These are phyloP conservation scores for Betta splendens DNA, from an alignment of 2,797 vertebrate genomes.

Conservation along the genomic window DNA sequence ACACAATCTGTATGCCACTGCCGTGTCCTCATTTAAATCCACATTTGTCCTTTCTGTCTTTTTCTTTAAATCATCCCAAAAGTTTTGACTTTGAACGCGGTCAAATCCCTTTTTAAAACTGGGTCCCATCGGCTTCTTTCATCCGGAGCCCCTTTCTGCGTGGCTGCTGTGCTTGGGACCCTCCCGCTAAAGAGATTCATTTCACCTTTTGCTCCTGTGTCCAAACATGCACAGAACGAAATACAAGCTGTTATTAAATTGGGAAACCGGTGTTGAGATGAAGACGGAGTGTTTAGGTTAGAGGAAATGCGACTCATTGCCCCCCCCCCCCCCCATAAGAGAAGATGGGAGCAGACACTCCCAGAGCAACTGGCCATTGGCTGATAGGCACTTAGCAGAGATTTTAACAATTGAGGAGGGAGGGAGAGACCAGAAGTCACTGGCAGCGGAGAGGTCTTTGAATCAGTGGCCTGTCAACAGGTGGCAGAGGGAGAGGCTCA, in stretches of 20 bases:
- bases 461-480: constrained; percentile 74
- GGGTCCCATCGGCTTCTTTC: constrained; percentile 4
- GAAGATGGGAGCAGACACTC: constrained; percentile 73
- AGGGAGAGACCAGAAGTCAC: constrained; percentile 57
- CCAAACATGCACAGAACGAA: constrained; percentile 10
- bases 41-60: background rate
- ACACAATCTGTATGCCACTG: background rate
- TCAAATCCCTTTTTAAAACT: constrained; percentile 20
- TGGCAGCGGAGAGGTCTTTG: constrained; percentile 48
- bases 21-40: background rate
- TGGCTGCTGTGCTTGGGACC: constrained; percentile 32
- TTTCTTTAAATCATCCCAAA: background rate
- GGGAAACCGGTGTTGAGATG: background rate
- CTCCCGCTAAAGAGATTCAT: constrained; percentile 63
- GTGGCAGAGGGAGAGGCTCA: constrained; percentile 67
- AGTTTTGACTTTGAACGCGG: constrained; percentile 21
- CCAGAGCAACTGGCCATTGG: constrained; percentile 77
- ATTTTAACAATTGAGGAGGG: constrained; percentile 76
- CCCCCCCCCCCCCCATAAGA: constrained; percentile 52
- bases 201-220: constrained; percentile 25
- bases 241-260: constrained; percentile 1
- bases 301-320: constrained; percentile 62
- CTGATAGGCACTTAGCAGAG: constrained; percentile 67
- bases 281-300: constrained; percentile 25
- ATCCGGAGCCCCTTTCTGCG: no score